These are phyloP conservation scores for Mythimna lalbum DNA, from an alignment of 2,888 invertebrate species.

Conservation along the genomic window DNA sequence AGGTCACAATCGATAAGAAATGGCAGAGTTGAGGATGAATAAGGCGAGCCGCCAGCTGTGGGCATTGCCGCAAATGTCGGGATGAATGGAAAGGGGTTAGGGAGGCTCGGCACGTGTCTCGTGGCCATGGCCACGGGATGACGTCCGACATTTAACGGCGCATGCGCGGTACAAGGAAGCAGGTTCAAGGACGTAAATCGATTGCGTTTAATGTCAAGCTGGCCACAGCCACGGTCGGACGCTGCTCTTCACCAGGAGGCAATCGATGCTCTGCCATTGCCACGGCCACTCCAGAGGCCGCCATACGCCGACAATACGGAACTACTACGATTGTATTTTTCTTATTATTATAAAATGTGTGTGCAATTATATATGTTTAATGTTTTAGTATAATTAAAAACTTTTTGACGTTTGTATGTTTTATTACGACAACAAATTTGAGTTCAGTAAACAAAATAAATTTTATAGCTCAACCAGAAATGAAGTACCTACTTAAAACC, in stretches of 20 bases:
- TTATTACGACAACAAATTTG: slow-evolving; percentile 8
- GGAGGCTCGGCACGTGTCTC: slow-evolving; percentile 77
- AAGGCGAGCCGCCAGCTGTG: slow-evolving; percentile 67
- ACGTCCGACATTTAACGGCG: slow-evolving; percentile 82
- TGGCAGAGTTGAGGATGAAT: slow-evolving; percentile 82
- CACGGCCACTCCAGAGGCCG: slow-evolving; percentile 70
- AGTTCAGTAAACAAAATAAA: neutral
- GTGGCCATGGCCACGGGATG: slow-evolving; percentile 87
- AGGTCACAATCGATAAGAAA: slow-evolving; percentile 84
- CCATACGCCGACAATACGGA: slow-evolving; percentile 28
- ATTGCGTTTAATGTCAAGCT: slow-evolving; percentile 78
- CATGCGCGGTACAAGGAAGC: slow-evolving; percentile 77
- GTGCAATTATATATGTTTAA: neutral
- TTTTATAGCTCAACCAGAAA: neutral
- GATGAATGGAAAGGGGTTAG: slow-evolving; percentile 78
- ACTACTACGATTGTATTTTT: slow-evolving; percentile 10
- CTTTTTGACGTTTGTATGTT: neutral
- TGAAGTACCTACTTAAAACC: neutral
- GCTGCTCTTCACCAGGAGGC: slow-evolving; percentile 72
- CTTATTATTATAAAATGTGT: neutral
- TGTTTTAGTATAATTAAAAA: slow-evolving; percentile 8
- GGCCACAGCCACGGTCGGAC: slow-evolving; percentile 81
- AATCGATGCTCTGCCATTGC: slow-evolving; percentile 80
- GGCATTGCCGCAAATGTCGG: slow-evolving; percentile 71
- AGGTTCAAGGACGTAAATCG: slow-evolving; percentile 88